Evolutionary conservation across 2,888 invertebrate genomes (phyloP).

Genomic region (Conchocele bisecta): DNA sequence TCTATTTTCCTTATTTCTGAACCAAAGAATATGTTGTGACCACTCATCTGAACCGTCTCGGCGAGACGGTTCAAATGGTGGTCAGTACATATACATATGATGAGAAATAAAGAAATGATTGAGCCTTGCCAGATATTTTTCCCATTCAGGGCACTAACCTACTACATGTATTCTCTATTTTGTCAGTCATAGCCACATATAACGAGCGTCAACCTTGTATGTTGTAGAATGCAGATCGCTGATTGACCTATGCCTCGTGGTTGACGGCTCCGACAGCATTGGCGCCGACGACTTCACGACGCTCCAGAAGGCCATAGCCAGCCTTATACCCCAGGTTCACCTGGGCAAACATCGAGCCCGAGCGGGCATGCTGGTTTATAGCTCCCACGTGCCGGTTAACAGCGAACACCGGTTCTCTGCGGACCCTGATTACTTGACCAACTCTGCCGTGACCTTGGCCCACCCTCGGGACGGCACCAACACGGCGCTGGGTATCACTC

Average conservation of each 20-base stretch:
- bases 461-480: slow-evolving; percentile 61
- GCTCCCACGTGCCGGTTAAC: slow-evolving; percentile 33
- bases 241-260: slow-evolving; percentile 70
- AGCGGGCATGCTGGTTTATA: slow-evolving; percentile 64
- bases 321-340: slow-evolving; percentile 62
- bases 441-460: slow-evolving; percentile 35
- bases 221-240: slow-evolving; percentile 65
- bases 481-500: slow-evolving; percentile 58
- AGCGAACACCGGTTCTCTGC: slow-evolving; percentile 48
- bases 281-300: slow-evolving; percentile 52
- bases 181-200: too few relatives aligned
- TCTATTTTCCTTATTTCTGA: too few relatives aligned
- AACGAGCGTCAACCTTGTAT: too few relatives aligned
- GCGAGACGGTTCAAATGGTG: too few relatives aligned
- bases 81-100: too few relatives aligned
- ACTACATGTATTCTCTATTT: too few relatives aligned
- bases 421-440: slow-evolving; percentile 30
- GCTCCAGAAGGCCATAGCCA: slow-evolving; percentile 57
- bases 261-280: slow-evolving; percentile 75
- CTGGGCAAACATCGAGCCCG: slow-evolving; percentile 51
- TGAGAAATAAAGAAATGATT: too few relatives aligned
- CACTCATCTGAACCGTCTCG: too few relatives aligned
- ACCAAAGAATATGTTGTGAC: too few relatives aligned
- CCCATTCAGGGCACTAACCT: too few relatives aligned
- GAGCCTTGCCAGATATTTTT: too few relatives aligned